Conservation (phyloP, 2,797 vertebrate species). For the Novumbra hubbsi region DNA sequence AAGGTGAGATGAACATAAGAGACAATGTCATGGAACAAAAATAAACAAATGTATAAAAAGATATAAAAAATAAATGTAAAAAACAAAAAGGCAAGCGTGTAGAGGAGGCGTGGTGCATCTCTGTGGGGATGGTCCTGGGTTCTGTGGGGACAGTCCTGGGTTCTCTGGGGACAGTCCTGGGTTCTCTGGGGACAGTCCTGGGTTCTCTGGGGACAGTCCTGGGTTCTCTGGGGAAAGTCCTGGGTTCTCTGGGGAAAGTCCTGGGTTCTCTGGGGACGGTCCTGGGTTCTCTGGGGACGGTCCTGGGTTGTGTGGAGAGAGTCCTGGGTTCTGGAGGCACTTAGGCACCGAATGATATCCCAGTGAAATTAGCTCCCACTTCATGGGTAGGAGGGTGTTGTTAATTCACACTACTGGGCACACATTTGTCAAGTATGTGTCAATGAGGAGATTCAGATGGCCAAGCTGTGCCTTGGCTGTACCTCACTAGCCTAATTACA, state of each 20-base stretch:
- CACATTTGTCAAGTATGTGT: no score
- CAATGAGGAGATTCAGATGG: not conserved
- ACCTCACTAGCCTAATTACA: not conserved
- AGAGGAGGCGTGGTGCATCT: conserved; percentile 39
- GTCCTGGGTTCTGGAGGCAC: conserved; percentile 44
- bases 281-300: no score
- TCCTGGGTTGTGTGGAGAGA: no score
- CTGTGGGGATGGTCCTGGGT: conserved; percentile 29
- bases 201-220: no score
- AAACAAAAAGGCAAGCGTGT: conserved; percentile 4
- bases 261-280: no score
- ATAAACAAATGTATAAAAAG: conserved; percentile 34
- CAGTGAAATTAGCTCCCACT: conserved; percentile 37
- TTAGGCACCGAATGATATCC: conserved; percentile 33
- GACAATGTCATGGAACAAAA: conserved; percentile 18
- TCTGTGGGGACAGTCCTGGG: conserved; percentile 30
- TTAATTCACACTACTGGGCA: not conserved
- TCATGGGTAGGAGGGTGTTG: not conserved
- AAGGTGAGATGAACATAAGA: conserved; percentile 7
- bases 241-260: no score
- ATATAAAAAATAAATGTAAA: conserved; percentile 14
- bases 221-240: no score
- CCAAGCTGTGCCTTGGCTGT: not conserved
- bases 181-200: no score
- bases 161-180: not conserved